These are phyloP conservation scores for Sphaerophoria rueppellii DNA, from an alignment of 2,888 invertebrate species.

Conservation along the genomic window DNA sequence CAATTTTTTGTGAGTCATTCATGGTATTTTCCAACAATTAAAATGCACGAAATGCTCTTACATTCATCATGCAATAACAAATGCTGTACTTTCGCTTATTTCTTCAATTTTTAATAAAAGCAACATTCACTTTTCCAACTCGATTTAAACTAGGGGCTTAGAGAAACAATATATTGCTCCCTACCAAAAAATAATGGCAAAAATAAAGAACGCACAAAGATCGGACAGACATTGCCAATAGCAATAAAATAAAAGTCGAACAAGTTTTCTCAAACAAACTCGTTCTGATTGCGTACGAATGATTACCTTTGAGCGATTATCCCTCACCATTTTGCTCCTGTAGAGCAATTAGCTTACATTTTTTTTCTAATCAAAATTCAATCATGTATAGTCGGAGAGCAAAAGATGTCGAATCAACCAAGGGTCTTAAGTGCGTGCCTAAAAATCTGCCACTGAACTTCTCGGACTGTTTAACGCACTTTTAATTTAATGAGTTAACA, in stretches of 20 bases:
- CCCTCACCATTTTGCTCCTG: slow-evolving; percentile 5
- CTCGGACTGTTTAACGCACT: slow-evolving; percentile 6
- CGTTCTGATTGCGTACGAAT: slow-evolving; percentile 31
- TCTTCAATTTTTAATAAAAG: slow-evolving; percentile 8
- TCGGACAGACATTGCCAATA: slow-evolving; percentile 30
- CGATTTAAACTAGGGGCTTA: background rate
- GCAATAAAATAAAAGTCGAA: slow-evolving; percentile 16
- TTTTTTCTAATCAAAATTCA: slow-evolving; percentile 27
- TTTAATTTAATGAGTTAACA: background rate
- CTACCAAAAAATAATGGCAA: background rate
- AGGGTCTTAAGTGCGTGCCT: background rate
- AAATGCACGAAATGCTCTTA: too few species aligned
- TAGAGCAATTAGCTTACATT: background rate
- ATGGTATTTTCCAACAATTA: too few species aligned
- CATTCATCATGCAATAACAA: background rate
- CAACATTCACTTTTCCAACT: slow-evolving; percentile 27
- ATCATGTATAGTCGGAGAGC: background rate
- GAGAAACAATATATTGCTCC: background rate
- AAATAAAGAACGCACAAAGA: slow-evolving; percentile 9
- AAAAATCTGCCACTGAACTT: background rate
- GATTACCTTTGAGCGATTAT: slow-evolving; percentile 30
- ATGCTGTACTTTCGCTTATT: slow-evolving; percentile 20
- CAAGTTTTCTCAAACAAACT: slow-evolving; percentile 32
- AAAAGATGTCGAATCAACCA: background rate
- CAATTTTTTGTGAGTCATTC: too few species aligned